phyloP scores from a whole-genome alignment of 2,888 invertebrate species.

The Gortyna flavago region DNA sequence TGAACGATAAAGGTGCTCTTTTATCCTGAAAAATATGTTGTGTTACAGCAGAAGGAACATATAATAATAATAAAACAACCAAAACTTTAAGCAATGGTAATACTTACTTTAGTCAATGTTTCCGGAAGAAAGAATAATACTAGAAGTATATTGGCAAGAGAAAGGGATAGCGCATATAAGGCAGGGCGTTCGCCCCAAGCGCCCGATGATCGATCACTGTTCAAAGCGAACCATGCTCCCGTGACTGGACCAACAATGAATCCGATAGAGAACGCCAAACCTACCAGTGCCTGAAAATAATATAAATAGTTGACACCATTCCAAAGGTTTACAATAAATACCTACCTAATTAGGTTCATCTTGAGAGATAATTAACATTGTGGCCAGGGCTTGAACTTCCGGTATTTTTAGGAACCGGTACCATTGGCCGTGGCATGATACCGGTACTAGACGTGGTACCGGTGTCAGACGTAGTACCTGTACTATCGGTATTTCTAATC shows the following conservation, averaged over 20 bases:
- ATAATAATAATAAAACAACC: neutral
- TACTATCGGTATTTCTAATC: neutral
- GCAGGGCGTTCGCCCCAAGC: conserved; percentile 96
- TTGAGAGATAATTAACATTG: neutral
- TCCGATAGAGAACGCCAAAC: conserved; percentile 99
- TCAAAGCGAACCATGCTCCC: conserved; percentile 96
- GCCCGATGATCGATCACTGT: conserved; percentile 89
- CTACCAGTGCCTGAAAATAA: conserved; percentile 95
- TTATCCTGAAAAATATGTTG: conserved; percentile 89
- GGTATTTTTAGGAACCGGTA: neutral
- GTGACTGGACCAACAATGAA: conserved; percentile 98
- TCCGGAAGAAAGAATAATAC: conserved; percentile 94
- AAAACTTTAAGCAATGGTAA: neutral
- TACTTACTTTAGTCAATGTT: conserved; percentile 93
- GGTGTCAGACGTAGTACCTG: neutral
- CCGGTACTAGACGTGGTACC: neutral
- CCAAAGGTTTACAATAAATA: neutral
- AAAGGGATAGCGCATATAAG: conserved; percentile 93
- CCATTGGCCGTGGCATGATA: neutral
- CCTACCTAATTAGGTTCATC: neutral
- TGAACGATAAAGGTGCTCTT: conserved; percentile 92
- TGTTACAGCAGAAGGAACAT: conserved; percentile 44
- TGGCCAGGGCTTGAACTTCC: neutral
- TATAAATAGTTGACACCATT: neutral
- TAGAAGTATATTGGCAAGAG: conserved; percentile 94